A percentile compares a stretch with the other conserved stretches of the same genome.
phyloP scores from a whole-genome alignment of 2,888 invertebrate species.

The Mesodorylaimus sp. region DNA sequence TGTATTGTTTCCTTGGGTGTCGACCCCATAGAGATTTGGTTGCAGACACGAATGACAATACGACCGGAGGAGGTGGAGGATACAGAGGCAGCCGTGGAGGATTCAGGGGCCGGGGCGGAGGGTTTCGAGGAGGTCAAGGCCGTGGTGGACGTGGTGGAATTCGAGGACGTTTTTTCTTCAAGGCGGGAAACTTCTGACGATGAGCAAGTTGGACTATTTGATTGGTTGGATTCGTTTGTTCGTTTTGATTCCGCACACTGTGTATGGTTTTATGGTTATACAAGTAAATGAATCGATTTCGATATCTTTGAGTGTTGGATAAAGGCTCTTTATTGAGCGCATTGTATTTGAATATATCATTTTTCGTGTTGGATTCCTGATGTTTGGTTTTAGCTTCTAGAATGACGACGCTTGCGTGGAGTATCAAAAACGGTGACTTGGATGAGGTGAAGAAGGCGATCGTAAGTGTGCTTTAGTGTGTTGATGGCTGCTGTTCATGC shows the following conservation, averaged over 20 bases:
- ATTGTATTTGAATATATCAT: too few species aligned
- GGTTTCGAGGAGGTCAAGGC: too few species aligned
- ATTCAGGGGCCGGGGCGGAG: not conserved
- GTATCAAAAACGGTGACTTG: conserved; percentile 11
- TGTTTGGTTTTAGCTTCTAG: not conserved
- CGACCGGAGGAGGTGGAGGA: not conserved
- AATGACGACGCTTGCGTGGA: conserved; percentile 3
- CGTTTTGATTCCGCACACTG: not conserved
- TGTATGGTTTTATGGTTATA: not conserved
- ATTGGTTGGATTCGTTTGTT: not conserved
- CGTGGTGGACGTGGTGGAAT: too few species aligned
- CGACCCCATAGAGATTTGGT: too few species aligned
- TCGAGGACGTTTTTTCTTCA: too few species aligned
- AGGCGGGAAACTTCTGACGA: too few species aligned
- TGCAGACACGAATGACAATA: too few species aligned
- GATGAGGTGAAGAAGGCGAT: conserved; percentile 6
- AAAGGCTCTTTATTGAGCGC: too few species aligned
- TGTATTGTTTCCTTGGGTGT: too few species aligned
- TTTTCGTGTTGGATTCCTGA: not conserved
- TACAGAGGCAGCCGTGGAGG: not conserved
- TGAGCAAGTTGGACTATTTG: not conserved
- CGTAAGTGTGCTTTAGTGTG: not conserved
- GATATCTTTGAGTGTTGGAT: too few species aligned
- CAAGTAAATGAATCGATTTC: too few species aligned
- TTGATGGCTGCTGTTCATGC: not conserved